Evolutionary conservation across 2,797 vertebrate genomes (phyloP), one percentile per base, ranked within the genome.

Genomic region (Rhinatrema bivittatum): DNA sequence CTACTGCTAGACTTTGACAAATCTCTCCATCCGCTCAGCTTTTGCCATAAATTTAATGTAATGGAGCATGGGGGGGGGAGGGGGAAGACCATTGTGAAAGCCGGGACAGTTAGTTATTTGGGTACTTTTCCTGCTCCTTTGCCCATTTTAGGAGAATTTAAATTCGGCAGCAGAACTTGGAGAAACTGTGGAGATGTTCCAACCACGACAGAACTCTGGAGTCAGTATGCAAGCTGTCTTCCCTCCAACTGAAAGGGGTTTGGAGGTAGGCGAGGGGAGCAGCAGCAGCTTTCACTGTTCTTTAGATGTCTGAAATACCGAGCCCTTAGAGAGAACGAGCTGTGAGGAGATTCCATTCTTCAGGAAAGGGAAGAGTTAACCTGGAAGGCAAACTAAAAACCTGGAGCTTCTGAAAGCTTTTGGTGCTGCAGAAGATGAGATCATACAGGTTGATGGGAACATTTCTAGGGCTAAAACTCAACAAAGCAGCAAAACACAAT

Each of bases 221-320:
- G 47, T 68, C 59, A 44, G 53, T 63, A 42, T 72, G 46, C 76
- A 68, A 76, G 74, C 59, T 44, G 61, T 55, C 56, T 76, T 72
- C 71, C 73, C 66, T 70, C 72, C 56, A 16, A 39, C 78, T 75
- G 80, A 81, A 76, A 59, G 60, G 58, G 59, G 75, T 79, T 71
- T 56, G 67, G 58, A 75, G 55, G 38, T 29, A 21, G 14, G 34
- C 28, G 53, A 46, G 57, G 65, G 70, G 45, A 14, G 32, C 42
- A 20, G 32, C 42, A 20, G 10, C 72, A 61, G 67, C 72, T 74
- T 68, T 55, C 77, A 16, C 68, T 72, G 69, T 76, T 75, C 69
- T 72, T 80, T 81, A 81, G 76, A 78, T 77, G 74, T 81, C 78
- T 57, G 62, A 75, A 75, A 76, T 70, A 46, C 65, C 47, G 57